Conservation (phyloP, 2,797 vertebrate species). For the Artibeus jamaicensis region DNA sequence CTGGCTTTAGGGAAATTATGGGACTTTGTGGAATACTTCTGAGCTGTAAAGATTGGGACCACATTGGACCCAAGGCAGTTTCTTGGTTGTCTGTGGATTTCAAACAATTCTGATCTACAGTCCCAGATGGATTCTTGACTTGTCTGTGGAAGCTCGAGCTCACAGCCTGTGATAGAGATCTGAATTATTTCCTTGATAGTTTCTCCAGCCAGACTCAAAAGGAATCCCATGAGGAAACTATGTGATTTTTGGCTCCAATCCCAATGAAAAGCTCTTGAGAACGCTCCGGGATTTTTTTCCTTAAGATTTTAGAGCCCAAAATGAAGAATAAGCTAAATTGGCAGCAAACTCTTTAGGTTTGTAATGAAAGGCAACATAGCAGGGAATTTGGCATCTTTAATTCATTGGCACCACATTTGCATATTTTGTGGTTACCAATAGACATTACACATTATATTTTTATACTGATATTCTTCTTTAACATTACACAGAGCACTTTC, state of each 20-base stretch:
- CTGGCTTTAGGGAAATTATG: background rate
- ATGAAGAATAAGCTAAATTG: slow-evolving; percentile 58
- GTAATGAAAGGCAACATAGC: slow-evolving; percentile 62
- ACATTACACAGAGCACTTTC: background rate
- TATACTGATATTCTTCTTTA: slow-evolving; percentile 52
- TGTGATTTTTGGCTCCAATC: slow-evolving; percentile 66
- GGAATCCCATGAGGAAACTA: background rate
- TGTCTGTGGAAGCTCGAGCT: slow-evolving; percentile 16
- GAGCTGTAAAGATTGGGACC: background rate
- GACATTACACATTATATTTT: slow-evolving; percentile 52
- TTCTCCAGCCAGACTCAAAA: slow-evolving; percentile 54
- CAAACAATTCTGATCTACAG: slow-evolving; percentile 16
- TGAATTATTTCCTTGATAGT: slow-evolving; percentile 51
- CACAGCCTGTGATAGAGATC: background rate
- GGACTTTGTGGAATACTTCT: background rate
- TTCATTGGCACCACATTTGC: slow-evolving; percentile 55
- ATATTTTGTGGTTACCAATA: slow-evolving; percentile 55
- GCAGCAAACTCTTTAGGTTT: slow-evolving; percentile 47
- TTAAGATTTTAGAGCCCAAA: slow-evolving; percentile 50
- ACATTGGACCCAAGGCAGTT: background rate
- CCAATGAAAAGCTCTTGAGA: slow-evolving; percentile 57
- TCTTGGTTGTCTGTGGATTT: slow-evolving; percentile 38
- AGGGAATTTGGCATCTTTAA: slow-evolving; percentile 65
- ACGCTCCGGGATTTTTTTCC: slow-evolving; percentile 7
- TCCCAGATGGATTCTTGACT: slow-evolving; percentile 5